Base-by-base conservation (phyloP, 1,140 invertebrate species). In the Nylanderia fulva region DNA sequence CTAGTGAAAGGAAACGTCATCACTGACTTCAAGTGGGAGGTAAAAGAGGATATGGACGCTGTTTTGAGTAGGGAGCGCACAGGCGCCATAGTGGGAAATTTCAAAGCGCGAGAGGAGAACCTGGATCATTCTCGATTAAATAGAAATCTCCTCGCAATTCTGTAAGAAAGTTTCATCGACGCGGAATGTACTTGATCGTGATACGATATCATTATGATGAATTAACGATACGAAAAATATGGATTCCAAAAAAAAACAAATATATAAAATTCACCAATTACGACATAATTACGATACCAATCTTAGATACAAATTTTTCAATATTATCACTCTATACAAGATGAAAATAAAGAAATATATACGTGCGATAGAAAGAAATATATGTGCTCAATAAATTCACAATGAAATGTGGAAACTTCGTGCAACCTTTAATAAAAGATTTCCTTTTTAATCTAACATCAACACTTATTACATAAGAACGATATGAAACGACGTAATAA, bases 1-100 rank as follows among this genome's bases (percentile, higher is more conserved):
- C n/a, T 27, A 79, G 82, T 84, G 82, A 84, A 87, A 77, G 87
- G 71, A 80, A 74, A 86, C 82, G 85, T 83, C 80, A 88, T 85
- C 87, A 45, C 1, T 72, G 66, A 77, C 39, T 77, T 64, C 29
- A 72, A 39, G 69, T 71, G 69, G 58, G 76, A 85, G 64, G 64
- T 15, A 61, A 61, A 76, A 52, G 52, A 68, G 64, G 56, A 36
- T 58, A 68, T 13, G 21, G 63, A 56, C n/a, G 64, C 24, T 11
- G 58, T 45, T 74, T 58, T 11, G 21, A 8, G 21, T 63, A 18
- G 76, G 45, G 54, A 52, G 21, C 8, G 15, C 2, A 4, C 24
- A 8, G 2, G 45, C 52, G 27, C 36, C 2, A 9, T 21, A 27
- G 21, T 87, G 48, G 69, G 61, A 60, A 52, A 56, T 64, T 72